These are phyloP conservation scores for Oscheius sp. DNA, from an alignment of 1,140 invertebrate genomes.

Conservation along the genomic window DNA sequence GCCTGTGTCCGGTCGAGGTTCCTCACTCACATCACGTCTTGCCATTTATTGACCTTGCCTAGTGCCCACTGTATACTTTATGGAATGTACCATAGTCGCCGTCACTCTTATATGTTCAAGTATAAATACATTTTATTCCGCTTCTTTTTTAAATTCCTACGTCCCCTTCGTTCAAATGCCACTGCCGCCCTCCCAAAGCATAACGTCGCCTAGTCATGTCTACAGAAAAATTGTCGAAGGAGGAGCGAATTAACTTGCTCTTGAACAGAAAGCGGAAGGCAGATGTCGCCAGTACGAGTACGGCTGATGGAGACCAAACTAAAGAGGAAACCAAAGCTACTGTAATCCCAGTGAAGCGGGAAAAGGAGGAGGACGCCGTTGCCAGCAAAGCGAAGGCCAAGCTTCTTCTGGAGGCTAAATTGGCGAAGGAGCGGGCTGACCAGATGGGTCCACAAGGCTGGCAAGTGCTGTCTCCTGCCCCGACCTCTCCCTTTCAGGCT, in stretches of 20 bases:
- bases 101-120: not conserved
- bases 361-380: slow-evolving; percentile 7
- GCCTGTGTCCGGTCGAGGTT: not conserved
- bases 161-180: no score
- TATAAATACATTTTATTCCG: not conserved
- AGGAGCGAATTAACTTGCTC: slow-evolving; percentile 17
- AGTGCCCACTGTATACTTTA: slow-evolving; percentile 21
- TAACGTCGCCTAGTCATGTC: not conserved
- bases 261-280: slow-evolving; percentile 26
- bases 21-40: not conserved
- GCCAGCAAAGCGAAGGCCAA: slow-evolving; percentile 19
- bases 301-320: no score
- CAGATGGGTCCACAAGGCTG: slow-evolving; percentile 33
- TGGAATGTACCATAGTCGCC: not conserved
- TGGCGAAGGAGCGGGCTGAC: slow-evolving; percentile 35
- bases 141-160: not conserved
- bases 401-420: slow-evolving; percentile 30
- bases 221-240: slow-evolving; percentile 2
- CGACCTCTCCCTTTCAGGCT: slow-evolving; percentile 19
- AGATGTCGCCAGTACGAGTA: not conserved
- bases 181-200: no score
- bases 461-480: slow-evolving; percentile 7
- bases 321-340: slow-evolving; percentile 34
- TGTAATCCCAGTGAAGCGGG: not conserved
- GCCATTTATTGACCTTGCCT: slow-evolving; percentile 5